Base-by-base conservation (phyloP, 2,113 vertebrate species). In the Phylloscopus trochilus region DNA sequence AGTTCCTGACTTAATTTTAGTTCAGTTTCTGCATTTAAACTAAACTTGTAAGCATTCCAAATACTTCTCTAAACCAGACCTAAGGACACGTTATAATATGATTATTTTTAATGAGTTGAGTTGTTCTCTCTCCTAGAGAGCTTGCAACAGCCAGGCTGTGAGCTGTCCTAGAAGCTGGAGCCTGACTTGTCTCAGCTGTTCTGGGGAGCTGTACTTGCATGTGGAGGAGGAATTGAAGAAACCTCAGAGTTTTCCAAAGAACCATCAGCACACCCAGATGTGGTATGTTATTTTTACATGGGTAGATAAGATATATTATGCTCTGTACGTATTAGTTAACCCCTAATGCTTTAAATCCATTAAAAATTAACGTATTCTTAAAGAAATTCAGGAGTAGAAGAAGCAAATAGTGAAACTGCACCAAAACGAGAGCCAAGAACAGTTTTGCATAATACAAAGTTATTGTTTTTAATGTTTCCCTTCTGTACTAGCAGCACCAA, bases 331-430 rank as follows among this genome's bases (percentile, higher is more conserved):
- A 8, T 52, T 67, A 82, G 15, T 60, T 39, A 67, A 55, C 52
- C 2, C 7, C 39, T 53, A 8, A 51, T 10, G 23, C 28, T 82
- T 86, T 31, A 51, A 53, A 73, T 80, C 0, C 3, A 8, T 53
- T 8, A 2, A 63, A 91, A 81, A 21, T 20, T 12, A 15, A 19
- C 0, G 0, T 16, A 3, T 11, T 53, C 7, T 30, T 62, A 27
- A 58, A 56, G 33, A 64, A n/a, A 31, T 64, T 47, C 6, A 23
- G n/a, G 10, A 47, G 17, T 13, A 30, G 9, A 75, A 74, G n/a
- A 30, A 83, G 24, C 13, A 63, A 37, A 13, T 15, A 22, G 4
- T 24, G 43, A 46, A 89, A 58, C 8, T 27, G 23, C 19, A 62
- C 27, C 3, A 13, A 33, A 55, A 67, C 0, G 0, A 73, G 19